These are phyloP conservation scores for Micromussa lordhowensis DNA, from an alignment of 92 coral and sea anemone genomes.

Conservation along the genomic window DNA sequence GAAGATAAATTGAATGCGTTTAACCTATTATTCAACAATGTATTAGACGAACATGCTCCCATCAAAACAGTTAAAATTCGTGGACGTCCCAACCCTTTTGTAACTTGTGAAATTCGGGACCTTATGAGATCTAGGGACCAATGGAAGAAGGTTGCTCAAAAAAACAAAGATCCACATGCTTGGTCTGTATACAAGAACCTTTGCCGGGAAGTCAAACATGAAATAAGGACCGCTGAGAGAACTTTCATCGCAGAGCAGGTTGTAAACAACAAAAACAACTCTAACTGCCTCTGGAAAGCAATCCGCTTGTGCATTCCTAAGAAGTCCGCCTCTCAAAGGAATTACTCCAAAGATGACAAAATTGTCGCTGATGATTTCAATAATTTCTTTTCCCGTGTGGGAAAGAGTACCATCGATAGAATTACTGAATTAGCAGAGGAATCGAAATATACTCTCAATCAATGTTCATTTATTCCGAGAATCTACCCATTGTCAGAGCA, in stretches of 20 bases:
- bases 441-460: too few relatives aligned
- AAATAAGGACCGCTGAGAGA: conserved; percentile 17
- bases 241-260: conserved; percentile 48
- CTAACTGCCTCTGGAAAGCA: conserved; percentile 62
- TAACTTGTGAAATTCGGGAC: conserved; percentile 59
- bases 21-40: conserved; percentile 7
- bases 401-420: too few relatives aligned
- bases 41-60: conserved; percentile 7
- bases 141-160: conserved; percentile 55
- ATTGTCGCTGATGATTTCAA: too few relatives aligned
- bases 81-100: conserved; percentile 54
- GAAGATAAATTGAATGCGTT: conserved; percentile 33
- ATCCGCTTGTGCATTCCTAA: conserved; percentile 65
- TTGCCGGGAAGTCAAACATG: too few relatives aligned
- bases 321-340: conserved; percentile 3
- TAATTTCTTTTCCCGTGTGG: too few relatives aligned
- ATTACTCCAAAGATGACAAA: too few relatives aligned
- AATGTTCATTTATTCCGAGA: too few relatives aligned
- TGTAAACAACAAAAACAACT: conserved; percentile 44
- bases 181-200: conserved; percentile 26
- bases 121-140: conserved; percentile 68
- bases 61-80: conserved; percentile 31
- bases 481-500: too few relatives aligned
- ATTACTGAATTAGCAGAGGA: too few relatives aligned
- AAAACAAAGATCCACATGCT: neutral